Evolutionary conservation across 2,888 invertebrate species (phyloP), one percentile per base, ranked within the genome.

Genomic region (Ypsolopha sequella): DNA sequence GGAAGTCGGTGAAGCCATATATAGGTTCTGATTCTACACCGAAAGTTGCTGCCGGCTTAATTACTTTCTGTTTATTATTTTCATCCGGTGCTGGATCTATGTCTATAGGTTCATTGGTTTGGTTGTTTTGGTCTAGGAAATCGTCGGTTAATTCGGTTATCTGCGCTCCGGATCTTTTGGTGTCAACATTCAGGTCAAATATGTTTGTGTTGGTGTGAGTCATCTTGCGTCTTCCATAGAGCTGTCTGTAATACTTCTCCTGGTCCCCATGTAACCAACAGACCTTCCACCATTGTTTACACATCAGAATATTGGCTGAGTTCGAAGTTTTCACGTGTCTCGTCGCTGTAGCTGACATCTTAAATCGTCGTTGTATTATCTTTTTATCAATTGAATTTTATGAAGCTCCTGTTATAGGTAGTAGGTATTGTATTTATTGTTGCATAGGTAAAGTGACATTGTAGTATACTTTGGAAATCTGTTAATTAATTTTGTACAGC

Each of bases 211-310:
- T 76, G 44, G 86, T 77, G 50, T 71, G 75, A 50, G 73, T 75
- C 1, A 67, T 59, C 77, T 89, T 87, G 60, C 89, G 75, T 62
- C 85, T 89, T 11, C 92, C 93, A 74, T 95, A 95, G 55, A 94
- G 86, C 69, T 94, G 93, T 64, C 94, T 86, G 86, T 95, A 95
- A 84, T 94, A 93, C 69, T 94, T 94, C 68, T 94, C 93, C 68
- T 93, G 93, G 76, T 93, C 94, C 49, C 94, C 95, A 70, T 94
- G 92, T 89, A 95, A 91, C 91, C 94, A 94, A 69, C 95, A 95
- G 55, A 94, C 94, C 77, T 93, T 93, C 95, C 95, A 95, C 94
- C 95, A 95, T 87, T 94, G 93, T 75, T 92, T 92, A 85, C 93
- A 93, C 91, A 93, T 93, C 57, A 93, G 79, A 70, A 93, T 91